Percentiles rank a stretch among this genome's conserved stretches.
phyloP scores from a whole-genome alignment of 2,888 invertebrate genomes.

The Nephrotoma appendiculata region DNA sequence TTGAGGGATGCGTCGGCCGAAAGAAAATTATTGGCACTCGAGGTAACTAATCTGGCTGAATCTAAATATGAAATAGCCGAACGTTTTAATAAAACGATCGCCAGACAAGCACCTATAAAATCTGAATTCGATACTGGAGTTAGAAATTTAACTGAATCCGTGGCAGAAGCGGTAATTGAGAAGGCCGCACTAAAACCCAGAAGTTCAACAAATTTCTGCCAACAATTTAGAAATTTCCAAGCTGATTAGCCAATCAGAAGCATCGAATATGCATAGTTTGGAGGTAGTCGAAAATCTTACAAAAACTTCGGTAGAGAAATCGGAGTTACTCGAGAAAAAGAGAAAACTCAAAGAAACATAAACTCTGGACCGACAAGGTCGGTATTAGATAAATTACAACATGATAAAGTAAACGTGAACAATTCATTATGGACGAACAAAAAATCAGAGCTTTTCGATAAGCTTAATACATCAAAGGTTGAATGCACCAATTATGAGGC shows the following conservation, averaged over 20 bases:
- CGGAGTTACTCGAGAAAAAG: neutral
- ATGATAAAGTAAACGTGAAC: neutral
- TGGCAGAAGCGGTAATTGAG: neutral
- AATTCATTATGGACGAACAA: neutral
- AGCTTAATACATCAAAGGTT: neutral
- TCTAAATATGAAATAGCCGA: conserved; percentile 11
- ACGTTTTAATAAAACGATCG: conserved; percentile 17
- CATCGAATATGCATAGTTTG: neutral
- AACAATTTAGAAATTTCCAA: neutral
- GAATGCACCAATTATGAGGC: neutral
- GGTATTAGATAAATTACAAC: neutral
- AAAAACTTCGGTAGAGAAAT: neutral
- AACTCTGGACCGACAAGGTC: neutral
- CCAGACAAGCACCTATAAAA: neutral
- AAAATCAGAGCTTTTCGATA: neutral
- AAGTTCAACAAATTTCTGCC: neutral
- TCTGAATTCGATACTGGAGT: neutral
- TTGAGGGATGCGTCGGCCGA: neutral
- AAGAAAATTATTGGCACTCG: neutral
- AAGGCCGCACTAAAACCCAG: neutral
- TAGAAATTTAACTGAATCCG: neutral
- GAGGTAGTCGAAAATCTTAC: neutral
- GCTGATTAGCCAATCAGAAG: neutral
- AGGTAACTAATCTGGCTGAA: conserved; percentile 2
- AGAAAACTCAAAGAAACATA: neutral